These are phyloP conservation scores for Electrona antarctica DNA, from an alignment of 2,113 vertebrate genomes.

Conservation along the genomic window DNA sequence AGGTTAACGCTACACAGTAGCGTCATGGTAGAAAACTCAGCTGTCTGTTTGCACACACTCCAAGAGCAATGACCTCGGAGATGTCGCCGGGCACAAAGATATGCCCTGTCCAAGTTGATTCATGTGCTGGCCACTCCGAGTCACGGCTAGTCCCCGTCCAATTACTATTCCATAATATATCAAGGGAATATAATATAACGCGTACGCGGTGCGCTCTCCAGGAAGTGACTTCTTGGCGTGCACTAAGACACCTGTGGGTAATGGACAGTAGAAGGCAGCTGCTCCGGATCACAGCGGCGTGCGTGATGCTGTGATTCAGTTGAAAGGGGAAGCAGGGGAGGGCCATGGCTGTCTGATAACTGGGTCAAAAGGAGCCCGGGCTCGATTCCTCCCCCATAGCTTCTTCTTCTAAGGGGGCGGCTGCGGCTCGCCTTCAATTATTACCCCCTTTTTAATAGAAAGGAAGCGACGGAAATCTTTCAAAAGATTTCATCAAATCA, in stretches of 20 bases:
- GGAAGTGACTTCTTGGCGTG: slow-evolving; percentile 44
- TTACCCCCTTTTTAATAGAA: slow-evolving; percentile 19
- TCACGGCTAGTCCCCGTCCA: slow-evolving; percentile 77
- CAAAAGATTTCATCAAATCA: slow-evolving; percentile 26
- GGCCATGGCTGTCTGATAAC: slow-evolving; percentile 62
- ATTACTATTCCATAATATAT: slow-evolving; percentile 76
- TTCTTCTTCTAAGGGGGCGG: slow-evolving; percentile 19
- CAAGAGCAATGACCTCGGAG: slow-evolving; percentile 48
- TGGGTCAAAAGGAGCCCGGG: slow-evolving; percentile 62
- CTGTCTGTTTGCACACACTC: slow-evolving; percentile 32
- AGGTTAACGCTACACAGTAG: slow-evolving; percentile 21
- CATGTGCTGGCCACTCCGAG: slow-evolving; percentile 73
- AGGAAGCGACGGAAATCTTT: slow-evolving; percentile 19
- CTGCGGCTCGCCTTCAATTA: slow-evolving; percentile 39
- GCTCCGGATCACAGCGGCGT: slow-evolving; percentile 53
- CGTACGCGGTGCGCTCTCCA: slow-evolving; percentile 55
- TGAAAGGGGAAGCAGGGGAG: slow-evolving; percentile 21
- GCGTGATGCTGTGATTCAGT: slow-evolving; percentile 59
- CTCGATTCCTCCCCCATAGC: slow-evolving; percentile 45
- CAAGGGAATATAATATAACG: slow-evolving; percentile 65
- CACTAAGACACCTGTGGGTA: slow-evolving; percentile 71
- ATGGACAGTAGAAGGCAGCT: slow-evolving; percentile 61
- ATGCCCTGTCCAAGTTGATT: slow-evolving; percentile 76
- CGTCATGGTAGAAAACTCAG: slow-evolving; percentile 29
- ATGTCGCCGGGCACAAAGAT: slow-evolving; percentile 59